Conservation (phyloP, 2,888 invertebrate species). For the Netelia virgata region DNA sequence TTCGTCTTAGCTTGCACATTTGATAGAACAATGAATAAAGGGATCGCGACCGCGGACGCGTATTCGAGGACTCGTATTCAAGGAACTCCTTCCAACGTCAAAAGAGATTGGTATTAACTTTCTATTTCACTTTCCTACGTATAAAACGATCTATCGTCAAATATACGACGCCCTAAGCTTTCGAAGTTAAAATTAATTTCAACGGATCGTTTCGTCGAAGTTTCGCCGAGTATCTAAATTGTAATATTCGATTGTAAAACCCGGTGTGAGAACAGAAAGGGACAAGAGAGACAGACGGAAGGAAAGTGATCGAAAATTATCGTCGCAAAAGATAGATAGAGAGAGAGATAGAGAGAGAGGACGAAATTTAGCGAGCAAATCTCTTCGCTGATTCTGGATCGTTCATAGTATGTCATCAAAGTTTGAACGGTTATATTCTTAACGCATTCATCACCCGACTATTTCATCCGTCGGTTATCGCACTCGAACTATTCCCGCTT, state of each 20-base stretch:
- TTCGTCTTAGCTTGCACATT: too few relatives aligned
- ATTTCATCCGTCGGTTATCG: constrained; percentile 45
- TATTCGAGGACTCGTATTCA: too few relatives aligned
- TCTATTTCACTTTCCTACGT: too few relatives aligned
- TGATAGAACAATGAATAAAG: too few relatives aligned
- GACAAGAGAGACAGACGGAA: not conserved
- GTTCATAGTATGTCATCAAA: constrained; percentile 8
- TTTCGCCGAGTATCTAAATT: too few relatives aligned
- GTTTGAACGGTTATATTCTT: constrained; percentile 48
- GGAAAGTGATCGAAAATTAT: not conserved
- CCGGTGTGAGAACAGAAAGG: not conserved
- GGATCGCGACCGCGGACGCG: too few relatives aligned
- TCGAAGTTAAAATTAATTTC: too few relatives aligned
- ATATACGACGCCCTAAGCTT: too few relatives aligned
- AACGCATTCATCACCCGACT: constrained; percentile 30
- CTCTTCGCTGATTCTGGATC: too few relatives aligned
- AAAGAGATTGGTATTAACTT: too few relatives aligned
- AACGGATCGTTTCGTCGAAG: not conserved
- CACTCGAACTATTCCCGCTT: constrained; percentile 50
- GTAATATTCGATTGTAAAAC: not conserved
- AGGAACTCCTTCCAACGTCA: too few relatives aligned
- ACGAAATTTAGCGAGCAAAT: constrained; percentile 20
- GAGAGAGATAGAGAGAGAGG: constrained; percentile 18
- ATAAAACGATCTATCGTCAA: too few relatives aligned
- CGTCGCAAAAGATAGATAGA: not conserved